These are phyloP conservation scores for Perodicticus potto DNA, from an alignment of 2,797 vertebrate genomes.

Conservation along the genomic window DNA sequence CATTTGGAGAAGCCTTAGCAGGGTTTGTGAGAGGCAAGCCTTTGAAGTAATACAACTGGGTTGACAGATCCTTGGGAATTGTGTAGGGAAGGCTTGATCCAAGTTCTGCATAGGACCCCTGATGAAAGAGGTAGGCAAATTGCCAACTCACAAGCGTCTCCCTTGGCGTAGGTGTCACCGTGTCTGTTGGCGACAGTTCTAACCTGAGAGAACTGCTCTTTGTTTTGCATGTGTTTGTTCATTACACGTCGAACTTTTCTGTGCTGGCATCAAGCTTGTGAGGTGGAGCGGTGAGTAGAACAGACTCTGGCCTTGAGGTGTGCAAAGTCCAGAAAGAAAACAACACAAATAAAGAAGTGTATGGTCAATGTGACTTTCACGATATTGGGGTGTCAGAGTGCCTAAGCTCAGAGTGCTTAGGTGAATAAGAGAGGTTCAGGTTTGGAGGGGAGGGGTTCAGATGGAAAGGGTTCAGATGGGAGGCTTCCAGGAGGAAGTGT, in stretches of 20 bases:
- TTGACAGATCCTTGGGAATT: neutral
- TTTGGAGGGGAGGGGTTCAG: neutral
- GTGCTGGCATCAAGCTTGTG: neutral
- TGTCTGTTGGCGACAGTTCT: neutral
- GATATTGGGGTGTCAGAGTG: accelerated
- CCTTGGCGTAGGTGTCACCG: neutral
- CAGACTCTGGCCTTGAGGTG: neutral
- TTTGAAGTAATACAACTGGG: neutral
- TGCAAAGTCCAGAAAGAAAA: neutral
- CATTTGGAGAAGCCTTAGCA: conserved; percentile 31
- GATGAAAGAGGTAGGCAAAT: neutral
- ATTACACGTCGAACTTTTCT: neutral
- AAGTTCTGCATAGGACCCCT: neutral
- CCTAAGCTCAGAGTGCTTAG: neutral
- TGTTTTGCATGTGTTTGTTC: neutral
- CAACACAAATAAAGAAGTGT: neutral
- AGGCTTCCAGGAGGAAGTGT: neutral
- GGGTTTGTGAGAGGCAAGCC: conserved; percentile 6
- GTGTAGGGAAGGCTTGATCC: neutral
- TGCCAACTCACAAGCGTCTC: neutral
- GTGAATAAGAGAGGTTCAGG: neutral
- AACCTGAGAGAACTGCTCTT: neutral
- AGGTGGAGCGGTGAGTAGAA: neutral
- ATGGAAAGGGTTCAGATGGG: neutral
- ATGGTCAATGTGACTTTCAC: neutral